Evolutionary conservation across 2,797 vertebrate genomes (phyloP), one percentile per base, ranked within the genome.

Genomic region (Myiothlypis chrysogaster): DNA sequence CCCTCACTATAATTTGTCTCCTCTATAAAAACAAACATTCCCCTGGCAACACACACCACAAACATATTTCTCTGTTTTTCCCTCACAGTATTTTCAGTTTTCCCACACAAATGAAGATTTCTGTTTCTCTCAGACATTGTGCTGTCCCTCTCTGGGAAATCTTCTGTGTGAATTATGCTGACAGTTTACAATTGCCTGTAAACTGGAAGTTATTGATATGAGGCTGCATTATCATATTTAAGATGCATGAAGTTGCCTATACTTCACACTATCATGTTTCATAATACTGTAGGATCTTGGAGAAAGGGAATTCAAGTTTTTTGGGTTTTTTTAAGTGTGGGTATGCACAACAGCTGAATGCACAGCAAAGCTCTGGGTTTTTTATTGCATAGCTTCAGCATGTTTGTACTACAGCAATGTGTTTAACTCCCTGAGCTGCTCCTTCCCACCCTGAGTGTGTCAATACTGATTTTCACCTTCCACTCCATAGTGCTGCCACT

Each of bases 301-400:
- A 13, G 43, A 19, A 43, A 78, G 49, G 8, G 22, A 75, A 6
- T 52, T 50, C 22, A 59, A 39, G 3, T 4, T 30, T 69, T 61
- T 6, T 0, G 1, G 2, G 5, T 0, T 1, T 6, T 55, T 61
- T 47, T 25, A 3, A 20, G 8, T 21, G 49, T 63, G 6, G 2
- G 4, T 28, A 6, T 35, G 10, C 27, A 24, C 39, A 68, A 12
- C 32, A 83, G 6, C 16, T 59, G 44, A 3, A 2, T 25, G 28
- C 10, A 34, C 3, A 30, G 19, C 41, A 78, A 46, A 87, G 12
- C 1, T 0, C 17, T 76, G 37, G 27, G 43, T 61, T 15, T 61
- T 91, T 76, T 47, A 16, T 20, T 55, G 30, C 30, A 27, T 7
- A 3, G n/a, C 20, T 83, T 84, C 56, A 75, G 22, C 17, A 37